A percentile compares a stretch with the other conserved stretches of the same genome.
Evolutionary conservation across 64 coral and sea anemone species (phyloP).

Genomic region (Porites lutea): DNA sequence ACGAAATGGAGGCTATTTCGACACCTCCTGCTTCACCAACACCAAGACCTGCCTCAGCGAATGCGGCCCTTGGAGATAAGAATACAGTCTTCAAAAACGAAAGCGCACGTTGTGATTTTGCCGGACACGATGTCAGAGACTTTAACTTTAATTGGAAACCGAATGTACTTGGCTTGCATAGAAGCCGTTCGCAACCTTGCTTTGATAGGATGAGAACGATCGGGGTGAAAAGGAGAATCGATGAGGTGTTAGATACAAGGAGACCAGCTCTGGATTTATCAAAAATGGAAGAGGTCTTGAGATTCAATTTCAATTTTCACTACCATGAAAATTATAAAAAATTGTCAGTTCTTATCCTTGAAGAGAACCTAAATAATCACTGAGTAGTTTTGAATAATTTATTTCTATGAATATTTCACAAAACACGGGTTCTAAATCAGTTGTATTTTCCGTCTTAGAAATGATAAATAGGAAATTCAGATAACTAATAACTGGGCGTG

Average conservation of each 20-base stretch:
- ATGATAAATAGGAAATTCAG: constrained; percentile 16
- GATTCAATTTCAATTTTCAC: constrained; percentile 2
- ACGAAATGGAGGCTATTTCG: constrained; percentile 63
- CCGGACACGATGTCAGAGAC: constrained; percentile 3
- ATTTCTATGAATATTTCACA: constrained; percentile 83
- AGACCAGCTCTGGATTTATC: constrained; percentile 92
- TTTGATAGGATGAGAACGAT: constrained; percentile 68
- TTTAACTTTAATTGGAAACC: constrained; percentile 55
- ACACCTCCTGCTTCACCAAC: constrained; percentile 92
- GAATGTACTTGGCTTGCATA: constrained; percentile 50
- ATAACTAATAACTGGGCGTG: neutral
- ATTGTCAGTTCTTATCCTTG: constrained; percentile 18
- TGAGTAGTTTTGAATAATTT: constrained; percentile 74
- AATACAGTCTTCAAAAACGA: constrained; percentile 10
- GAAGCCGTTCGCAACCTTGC: constrained; percentile 90
- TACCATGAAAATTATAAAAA: constrained; percentile 19
- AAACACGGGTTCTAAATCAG: constrained; percentile 28
- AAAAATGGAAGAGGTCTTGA: constrained; percentile 97
- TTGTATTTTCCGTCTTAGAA: constrained; percentile 7
- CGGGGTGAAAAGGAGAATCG: constrained; percentile 83
- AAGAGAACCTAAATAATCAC: constrained; percentile 62
- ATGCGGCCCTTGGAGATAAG: constrained; percentile 72
- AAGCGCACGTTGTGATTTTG: neutral
- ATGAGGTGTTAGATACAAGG: constrained; percentile 50
- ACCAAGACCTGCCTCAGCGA: constrained; percentile 88